Base-by-base conservation (phyloP, 2,113 vertebrate genomes). In the Pithys albifrons region DNA sequence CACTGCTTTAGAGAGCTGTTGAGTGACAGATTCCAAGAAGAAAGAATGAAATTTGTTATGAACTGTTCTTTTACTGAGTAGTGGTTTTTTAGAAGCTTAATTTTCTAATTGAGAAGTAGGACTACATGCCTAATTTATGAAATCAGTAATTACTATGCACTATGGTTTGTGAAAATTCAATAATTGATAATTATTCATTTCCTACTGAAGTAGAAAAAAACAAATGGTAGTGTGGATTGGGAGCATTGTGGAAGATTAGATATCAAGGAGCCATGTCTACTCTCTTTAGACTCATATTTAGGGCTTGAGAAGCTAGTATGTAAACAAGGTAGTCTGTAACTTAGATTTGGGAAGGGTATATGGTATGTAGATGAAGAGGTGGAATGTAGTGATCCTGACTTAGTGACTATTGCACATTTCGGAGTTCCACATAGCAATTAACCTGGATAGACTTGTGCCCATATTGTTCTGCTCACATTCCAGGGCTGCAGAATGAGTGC, bases 401-500 rank as follows among this genome's bases (percentile, higher is more conserved):
- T 24, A 69, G 6, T 35, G 2, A 69, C 7, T 8, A 7, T 10
- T 51, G 33, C 22, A n/a, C 6, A 19, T 37, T 23, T 66, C 33
- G 33, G 19, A 58, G 28, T 28, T 33, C 15, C 19, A 48, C 17
- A 27, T 2, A 31, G 18, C 18, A 29, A 43, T 37, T 41, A 31
- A 31, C 14, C 27, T 13, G 17, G 31, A 14, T 15, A 35, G 35
- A 4, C 24, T 39, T 24, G 1, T 7, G 23, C 10, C 23, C 1
- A 0, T 55, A 27, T 25, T 51, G 43, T 35, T 25, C 16, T 7
- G 5, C 41, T 74, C 13, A 37, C 0, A 4, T 16, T 33, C 17
- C 25, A 33, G 6, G 7, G 58, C 48, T 55, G 51, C 22, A 54
- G 51, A 14, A 10, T 19, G 25, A 67, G 41, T 2, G 0, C n/a